Base-by-base conservation (phyloP, 2,113 vertebrate species). In the Dipodomys ordii region DNA sequence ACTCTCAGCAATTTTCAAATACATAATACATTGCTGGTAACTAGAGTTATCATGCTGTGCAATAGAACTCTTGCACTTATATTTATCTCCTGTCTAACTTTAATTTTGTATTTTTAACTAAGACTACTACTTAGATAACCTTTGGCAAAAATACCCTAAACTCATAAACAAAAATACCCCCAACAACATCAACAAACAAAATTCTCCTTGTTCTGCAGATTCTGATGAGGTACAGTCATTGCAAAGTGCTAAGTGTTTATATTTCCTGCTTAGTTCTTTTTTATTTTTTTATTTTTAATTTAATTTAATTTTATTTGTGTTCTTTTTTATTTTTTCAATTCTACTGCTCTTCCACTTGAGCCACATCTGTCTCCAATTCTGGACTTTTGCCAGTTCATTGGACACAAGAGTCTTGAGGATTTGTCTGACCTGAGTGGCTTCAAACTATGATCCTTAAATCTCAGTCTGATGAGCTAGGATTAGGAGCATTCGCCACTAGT, bases 41-140 rank as follows among this genome's bases (percentile, higher is more conserved):
- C n/a, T 67, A 6, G 67, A 64, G 25, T 79, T n/a, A 71, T 67
- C 11, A 15, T 57, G 46, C 23, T 30, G 46, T 87, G 69, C 4
- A 67, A 19, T 83, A 49, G 25, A 65, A 44, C 76, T 91, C 25
- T 71, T 68, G 25, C 71, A 78, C 11, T 68, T 76, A 53, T 25
- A 77, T 49, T 22, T 25, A 77, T 49, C 27, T 91, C 72, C 25
- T 13, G 25, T 77, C 16, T 74, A 77, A 30, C 23, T 87, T 72
- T 76, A 81, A 44, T 81, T 77, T 90, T 71, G 30, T 35, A 83
- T 77, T 20, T 86, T 90, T 94, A 22, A 83, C 39, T 53, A 91
- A 92, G 77, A 25, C 35, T 85, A n/a, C 13, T 93, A 86, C 69
- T 69, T 88, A 25, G 39, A 53, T 94, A 64, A 7, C 76, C 25